These are phyloP conservation scores for Phytoseiulus persimilis DNA, from an alignment of 2,888 invertebrate species.

Conservation along the genomic window DNA sequence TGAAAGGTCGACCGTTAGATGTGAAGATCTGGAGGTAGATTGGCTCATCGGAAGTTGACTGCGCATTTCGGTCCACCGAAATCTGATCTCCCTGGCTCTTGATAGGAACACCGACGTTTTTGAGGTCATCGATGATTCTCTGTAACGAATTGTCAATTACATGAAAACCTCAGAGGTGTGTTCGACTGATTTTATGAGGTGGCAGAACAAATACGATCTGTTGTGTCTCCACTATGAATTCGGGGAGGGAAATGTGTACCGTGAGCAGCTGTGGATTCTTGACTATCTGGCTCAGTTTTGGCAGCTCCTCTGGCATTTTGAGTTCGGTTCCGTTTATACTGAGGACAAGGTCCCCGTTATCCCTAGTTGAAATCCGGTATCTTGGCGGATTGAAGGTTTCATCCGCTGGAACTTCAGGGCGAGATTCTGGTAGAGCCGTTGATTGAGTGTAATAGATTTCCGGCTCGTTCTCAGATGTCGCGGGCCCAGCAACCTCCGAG, in stretches of 20 bases:
- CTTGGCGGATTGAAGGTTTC: not conserved
- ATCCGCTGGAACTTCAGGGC: not conserved
- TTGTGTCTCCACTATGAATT: no score
- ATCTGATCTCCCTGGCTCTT: not conserved
- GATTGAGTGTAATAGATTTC: not conserved
- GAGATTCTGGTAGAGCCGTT: not conserved
- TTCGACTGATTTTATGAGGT: no score
- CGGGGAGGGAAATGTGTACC: not conserved
- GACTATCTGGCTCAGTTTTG: not conserved
- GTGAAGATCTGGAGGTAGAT: not conserved
- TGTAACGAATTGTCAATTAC: not conserved
- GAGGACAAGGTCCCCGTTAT: not conserved
- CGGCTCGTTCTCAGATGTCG: not conserved
- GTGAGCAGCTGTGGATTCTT: not conserved
- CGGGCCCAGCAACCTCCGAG: not conserved
- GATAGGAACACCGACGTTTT: not conserved
- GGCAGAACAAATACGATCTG: no score
- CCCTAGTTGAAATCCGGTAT: not conserved
- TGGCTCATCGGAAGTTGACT: not conserved
- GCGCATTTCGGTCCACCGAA: not conserved
- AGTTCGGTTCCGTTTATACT: not conserved
- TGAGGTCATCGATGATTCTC: not conserved
- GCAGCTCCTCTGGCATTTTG: slow-evolving; percentile 15
- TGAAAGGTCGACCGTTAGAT: not conserved
- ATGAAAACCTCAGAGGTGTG: no score